Conservation (phyloP, 2,888 invertebrate species). For the Drosophila maculinotata region DNA sequence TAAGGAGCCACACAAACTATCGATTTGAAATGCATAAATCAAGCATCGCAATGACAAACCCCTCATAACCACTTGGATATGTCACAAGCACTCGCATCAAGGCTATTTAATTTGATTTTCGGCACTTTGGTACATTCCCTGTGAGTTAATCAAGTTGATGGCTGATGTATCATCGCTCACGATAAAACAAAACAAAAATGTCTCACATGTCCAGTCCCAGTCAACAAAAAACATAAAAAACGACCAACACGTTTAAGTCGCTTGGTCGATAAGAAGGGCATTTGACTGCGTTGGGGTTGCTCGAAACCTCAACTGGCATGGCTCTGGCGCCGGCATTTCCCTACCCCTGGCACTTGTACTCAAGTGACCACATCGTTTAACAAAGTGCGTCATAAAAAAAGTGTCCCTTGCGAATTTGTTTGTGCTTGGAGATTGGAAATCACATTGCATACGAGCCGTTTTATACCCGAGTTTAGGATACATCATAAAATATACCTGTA, state of each 20-base stretch:
- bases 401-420: conserved; percentile 35
- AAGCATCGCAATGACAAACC: conserved; percentile 21
- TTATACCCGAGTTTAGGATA: background rate
- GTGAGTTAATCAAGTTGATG: conserved; percentile 80
- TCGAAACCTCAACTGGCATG: conserved; percentile 7
- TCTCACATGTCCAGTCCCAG: conserved; percentile 42
- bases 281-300: conserved; percentile 41
- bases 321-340: conserved; percentile 16
- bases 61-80: conserved; percentile 69
- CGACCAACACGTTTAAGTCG: conserved; percentile 23
- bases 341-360: conserved; percentile 9
- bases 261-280: conserved; percentile 38
- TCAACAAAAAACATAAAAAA: conserved; percentile 43
- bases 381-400: conserved; percentile 68
- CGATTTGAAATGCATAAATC: conserved; percentile 75
- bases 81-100: conserved; percentile 84
- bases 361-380: conserved; percentile 61
- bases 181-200: conserved; percentile 73
- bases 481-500: background rate
- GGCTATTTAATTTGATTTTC: conserved; percentile 83
- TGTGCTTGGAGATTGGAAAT: conserved; percentile 10
- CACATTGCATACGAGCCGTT: conserved; percentile 1
- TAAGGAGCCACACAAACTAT: conserved; percentile 72
- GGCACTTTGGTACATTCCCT: conserved; percentile 74
- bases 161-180: conserved; percentile 72